Evolutionary conservation across 2,888 invertebrate species (phyloP), one percentile per base, ranked within the genome.

Genomic region (Nudaria mundana): DNA sequence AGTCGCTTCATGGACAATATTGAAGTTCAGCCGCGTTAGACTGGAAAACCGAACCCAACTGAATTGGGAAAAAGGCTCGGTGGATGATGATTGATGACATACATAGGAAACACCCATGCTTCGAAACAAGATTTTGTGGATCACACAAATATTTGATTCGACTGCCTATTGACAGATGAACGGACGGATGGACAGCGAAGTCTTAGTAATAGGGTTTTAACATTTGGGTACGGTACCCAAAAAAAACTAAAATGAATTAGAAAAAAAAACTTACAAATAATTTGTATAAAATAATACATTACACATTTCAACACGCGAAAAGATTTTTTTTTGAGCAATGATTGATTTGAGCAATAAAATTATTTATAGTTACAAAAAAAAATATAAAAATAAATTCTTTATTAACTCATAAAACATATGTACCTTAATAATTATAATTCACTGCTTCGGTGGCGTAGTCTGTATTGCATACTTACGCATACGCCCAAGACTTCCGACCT

Each of bases 281-380:
- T 20, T 14, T 35, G n/a, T 20, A 35, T 28, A 10, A 28, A 35
- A 22, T 28, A 35, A 34, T 34, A 26, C 34, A 34, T 34, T 8
- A 12, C 14, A 25, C 24, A 16, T 34, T 12, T 12, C 22, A n/a
- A 14, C 8, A 14, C 13, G 5, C 32, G 10, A 33, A 7, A 12
- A 31, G 13, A 13, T 5, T 3, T n/a, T n/a, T n/a, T n/a, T n/a
- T n/a, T n/a, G n/a, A n/a, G n/a, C 3, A 14, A 32, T 5, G 16
- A 3, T 11, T 7, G 1, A 7, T 3, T 4, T 11, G 11, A 3
- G 18, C 18, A 18, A 7, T 16, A 11, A 10, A 25, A 28, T 8
- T 14, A 7, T 8, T 20, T 20, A 7, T 20, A 20, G 5, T 20
- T 2, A 20, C 5, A 20, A 7, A 20, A 20, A 20, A 28, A n/a